A percentile compares a stretch with the other conserved stretches of the same genome.
Evolutionary conservation across 2,888 invertebrate species (phyloP).

Genomic region (Drosophila longiperda): DNA sequence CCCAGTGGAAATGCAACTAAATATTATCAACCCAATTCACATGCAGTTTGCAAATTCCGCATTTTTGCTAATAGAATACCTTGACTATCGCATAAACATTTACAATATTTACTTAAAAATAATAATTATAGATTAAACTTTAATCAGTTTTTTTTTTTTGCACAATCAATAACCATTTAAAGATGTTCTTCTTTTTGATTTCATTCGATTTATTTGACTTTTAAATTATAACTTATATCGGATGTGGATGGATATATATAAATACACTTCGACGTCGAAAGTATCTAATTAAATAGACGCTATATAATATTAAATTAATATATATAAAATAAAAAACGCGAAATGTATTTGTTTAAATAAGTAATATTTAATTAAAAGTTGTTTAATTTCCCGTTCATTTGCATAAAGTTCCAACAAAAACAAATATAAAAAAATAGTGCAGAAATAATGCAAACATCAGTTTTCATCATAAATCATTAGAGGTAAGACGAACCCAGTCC

Average conservation of each 20-base stretch:
- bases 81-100: not conserved
- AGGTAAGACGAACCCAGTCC: conserved; percentile 71
- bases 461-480: conserved; percentile 74
- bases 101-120: not conserved
- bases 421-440: not conserved
- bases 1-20: not conserved
- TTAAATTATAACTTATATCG: not conserved
- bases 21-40: no score
- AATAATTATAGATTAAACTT: not conserved
- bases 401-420: conserved; percentile 3
- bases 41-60: no score
- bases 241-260: not conserved
- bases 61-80: not conserved
- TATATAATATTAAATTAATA: not conserved
- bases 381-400: conserved; percentile 28
- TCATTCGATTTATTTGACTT: not conserved
- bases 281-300: not conserved
- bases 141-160: not conserved
- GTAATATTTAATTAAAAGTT: not conserved
- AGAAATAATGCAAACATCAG: conserved; percentile 52
- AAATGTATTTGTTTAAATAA: not conserved
- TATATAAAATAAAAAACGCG: not conserved
- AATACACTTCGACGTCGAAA: not conserved
- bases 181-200: not conserved
- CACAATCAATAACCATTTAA: not conserved